Percentiles rank a stretch among this genome's conserved stretches.
phyloP scores from a whole-genome alignment of 2,113 vertebrate species.

The Rhadina sibilatrix region DNA sequence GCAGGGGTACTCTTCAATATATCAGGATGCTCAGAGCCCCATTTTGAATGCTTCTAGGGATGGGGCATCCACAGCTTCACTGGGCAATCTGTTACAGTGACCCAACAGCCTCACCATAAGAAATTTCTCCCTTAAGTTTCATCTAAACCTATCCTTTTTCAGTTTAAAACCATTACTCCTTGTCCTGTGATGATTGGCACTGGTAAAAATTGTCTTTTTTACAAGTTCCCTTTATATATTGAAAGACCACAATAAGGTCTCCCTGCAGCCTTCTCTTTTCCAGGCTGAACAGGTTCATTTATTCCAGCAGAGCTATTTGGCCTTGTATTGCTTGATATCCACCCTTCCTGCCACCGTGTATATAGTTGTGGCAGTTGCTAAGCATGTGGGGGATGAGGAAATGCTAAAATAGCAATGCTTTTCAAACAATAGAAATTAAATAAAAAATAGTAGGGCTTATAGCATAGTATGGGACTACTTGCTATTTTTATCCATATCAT shows the following conservation, averaged over 20 bases:
- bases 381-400: conserved; percentile 7
- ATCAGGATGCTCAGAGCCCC: background rate
- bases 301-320: background rate
- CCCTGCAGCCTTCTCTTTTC: background rate
- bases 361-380: background rate
- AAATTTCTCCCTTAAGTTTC: background rate
- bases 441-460: background rate
- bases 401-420: conserved; percentile 31
- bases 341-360: conserved; percentile 6
- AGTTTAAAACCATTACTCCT: background rate
- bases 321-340: background rate
- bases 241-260: background rate
- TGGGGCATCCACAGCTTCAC: background rate
- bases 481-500: background rate
- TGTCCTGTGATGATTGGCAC: background rate
- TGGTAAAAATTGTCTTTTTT: background rate
- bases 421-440: conserved; percentile 13
- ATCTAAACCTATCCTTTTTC: background rate
- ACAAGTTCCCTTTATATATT: background rate
- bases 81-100: background rate
- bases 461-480: background rate
- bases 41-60: background rate
- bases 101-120: background rate
- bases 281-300: background rate
- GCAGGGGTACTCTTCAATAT: too few relatives aligned